These are phyloP conservation scores for Brassicogethes aeneus DNA, from an alignment of 2,888 invertebrate species.

Conservation along the genomic window DNA sequence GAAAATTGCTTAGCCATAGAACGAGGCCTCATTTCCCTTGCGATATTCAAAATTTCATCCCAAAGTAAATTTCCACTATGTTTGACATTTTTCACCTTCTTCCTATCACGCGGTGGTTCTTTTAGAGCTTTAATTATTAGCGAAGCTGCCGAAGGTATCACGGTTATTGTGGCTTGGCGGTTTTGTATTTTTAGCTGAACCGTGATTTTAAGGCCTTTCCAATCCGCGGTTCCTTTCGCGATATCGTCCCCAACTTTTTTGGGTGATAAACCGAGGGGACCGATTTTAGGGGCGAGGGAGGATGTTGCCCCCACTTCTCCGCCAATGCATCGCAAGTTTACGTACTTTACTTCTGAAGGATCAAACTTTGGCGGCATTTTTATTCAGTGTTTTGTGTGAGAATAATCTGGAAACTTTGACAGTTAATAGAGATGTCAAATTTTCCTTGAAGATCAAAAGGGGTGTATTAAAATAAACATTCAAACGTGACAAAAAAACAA, in stretches of 20 bases:
- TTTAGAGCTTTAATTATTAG: conserved; percentile 96
- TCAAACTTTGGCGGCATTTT: conserved; percentile 97
- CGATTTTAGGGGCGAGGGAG: conserved; percentile 97
- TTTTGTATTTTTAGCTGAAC: conserved; percentile 96
- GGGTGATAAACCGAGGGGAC: conserved; percentile 98
- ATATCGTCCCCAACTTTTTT: conserved; percentile 99
- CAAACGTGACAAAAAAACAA: too few species aligned
- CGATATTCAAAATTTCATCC: conserved; percentile 87
- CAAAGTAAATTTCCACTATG: conserved; percentile 94
- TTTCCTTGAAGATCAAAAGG: too few species aligned
- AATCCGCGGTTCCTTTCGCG: conserved; percentile 96
- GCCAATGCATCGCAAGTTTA: conserved; percentile 94
- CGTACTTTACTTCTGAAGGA: conserved; percentile 95
- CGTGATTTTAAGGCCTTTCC: conserved; percentile 99
- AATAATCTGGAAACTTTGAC: too few species aligned
- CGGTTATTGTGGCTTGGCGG: conserved; percentile 93
- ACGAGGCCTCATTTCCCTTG: conserved; percentile 85
- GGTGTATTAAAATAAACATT: too few species aligned
- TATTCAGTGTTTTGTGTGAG: too few species aligned
- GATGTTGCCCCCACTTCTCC: conserved; percentile 99
- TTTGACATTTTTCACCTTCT: conserved; percentile 98
- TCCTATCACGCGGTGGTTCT: conserved; percentile 96
- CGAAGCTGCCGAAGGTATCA: conserved; percentile 96
- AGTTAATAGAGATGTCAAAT: too few species aligned
- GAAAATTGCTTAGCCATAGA: conserved; percentile 91